Conservation (phyloP, 2,888 invertebrate species). For the Thecophora atra region DNA sequence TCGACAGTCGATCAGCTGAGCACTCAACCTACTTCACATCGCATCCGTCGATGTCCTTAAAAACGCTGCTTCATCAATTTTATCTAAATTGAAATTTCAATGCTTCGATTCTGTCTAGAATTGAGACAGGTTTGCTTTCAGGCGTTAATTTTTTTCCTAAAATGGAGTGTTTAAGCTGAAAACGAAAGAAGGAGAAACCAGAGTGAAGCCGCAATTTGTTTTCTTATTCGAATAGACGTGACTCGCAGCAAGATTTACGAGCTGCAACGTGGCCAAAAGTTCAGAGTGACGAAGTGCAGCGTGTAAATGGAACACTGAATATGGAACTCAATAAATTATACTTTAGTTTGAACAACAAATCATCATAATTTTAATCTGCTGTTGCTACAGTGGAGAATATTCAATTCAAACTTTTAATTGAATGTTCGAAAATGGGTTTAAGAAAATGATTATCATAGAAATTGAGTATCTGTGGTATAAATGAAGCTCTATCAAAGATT, state of each 20-base stretch:
- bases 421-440: too few species aligned
- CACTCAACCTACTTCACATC: neutral
- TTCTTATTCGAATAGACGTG: slow-evolving; percentile 19
- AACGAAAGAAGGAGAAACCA: neutral
- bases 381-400: too few species aligned
- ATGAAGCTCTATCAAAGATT: too few species aligned
- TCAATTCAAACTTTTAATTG: too few species aligned
- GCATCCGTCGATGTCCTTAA: neutral
- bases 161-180: slow-evolving; percentile 2
- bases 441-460: too few species aligned
- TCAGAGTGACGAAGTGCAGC: neutral
- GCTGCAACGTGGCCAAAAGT: slow-evolving; percentile 14
- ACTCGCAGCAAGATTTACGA: slow-evolving; percentile 29
- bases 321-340: neutral
- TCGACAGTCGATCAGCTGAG: neutral
- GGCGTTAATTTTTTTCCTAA: slow-evolving; percentile 22
- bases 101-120: neutral
- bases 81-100: neutral
- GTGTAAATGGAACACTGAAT: slow-evolving; percentile 12
- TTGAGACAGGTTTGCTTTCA: slow-evolving; percentile 28
- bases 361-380: too few species aligned
- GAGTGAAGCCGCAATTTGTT: slow-evolving; percentile 22
- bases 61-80: neutral
- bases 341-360: neutral
- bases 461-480: too few species aligned